These are phyloP conservation scores for Scaptomyza reducta DNA, from an alignment of 2,888 invertebrate species.

Conservation along the genomic window DNA sequence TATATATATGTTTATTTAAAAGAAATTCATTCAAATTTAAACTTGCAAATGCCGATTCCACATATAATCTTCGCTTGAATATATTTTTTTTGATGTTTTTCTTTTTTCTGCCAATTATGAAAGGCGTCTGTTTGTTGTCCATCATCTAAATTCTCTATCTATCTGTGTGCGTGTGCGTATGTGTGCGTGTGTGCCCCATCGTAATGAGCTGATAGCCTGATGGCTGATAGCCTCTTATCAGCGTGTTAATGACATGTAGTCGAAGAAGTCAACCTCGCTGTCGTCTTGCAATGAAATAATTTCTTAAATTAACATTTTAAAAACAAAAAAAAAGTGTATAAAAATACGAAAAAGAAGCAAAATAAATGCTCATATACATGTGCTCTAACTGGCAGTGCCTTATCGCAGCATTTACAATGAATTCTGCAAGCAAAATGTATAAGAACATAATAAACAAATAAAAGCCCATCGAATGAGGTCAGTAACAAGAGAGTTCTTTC, in stretches of 20 bases:
- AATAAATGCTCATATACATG: background rate
- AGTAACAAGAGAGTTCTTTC: conserved; percentile 14
- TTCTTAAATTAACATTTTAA: conserved; percentile 72
- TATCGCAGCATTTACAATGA: conserved; percentile 21
- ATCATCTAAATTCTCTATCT: conserved; percentile 49
- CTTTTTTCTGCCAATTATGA: conserved; percentile 60
- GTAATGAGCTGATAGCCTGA: conserved; percentile 61
- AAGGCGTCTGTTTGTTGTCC: conserved; percentile 40
- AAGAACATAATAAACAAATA: conserved; percentile 3
- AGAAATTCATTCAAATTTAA: conserved; percentile 3
- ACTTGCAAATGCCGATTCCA: conserved; percentile 30
- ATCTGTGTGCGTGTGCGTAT: conserved; percentile 4
- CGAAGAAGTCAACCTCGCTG: conserved; percentile 42
- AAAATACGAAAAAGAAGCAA: background rate
- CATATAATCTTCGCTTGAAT: conserved; percentile 3
- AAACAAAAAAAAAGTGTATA: conserved; percentile 1
- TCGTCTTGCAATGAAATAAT: conserved; percentile 71
- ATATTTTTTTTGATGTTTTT: conserved; percentile 10
- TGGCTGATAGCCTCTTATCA: conserved; percentile 63
- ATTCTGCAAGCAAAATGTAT: conserved; percentile 27
- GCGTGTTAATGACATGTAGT: conserved; percentile 58
- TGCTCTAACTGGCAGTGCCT: conserved; percentile 11
- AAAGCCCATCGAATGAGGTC: conserved; percentile 31
- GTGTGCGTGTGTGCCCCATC: conserved; percentile 37
- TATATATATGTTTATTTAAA: background rate